Evolutionary conservation across 23 tunicate species (phyloP).

Genomic region (Oikopleura dioica): DNA sequence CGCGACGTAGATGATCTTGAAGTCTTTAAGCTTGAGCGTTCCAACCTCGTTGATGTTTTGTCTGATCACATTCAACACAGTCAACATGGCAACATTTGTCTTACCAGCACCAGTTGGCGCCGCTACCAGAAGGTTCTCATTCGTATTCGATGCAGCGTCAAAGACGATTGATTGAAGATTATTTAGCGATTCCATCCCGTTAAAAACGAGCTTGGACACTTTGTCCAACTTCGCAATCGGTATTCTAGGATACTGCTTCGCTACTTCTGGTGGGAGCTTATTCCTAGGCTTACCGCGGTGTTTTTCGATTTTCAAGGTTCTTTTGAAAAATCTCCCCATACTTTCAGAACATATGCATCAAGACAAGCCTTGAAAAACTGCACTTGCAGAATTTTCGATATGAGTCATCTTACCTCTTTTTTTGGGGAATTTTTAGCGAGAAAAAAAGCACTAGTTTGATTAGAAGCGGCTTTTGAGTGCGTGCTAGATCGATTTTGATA

Average conservation of each 20-base stretch:
- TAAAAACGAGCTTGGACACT: conserved; percentile 62
- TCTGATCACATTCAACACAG: conserved; percentile 40
- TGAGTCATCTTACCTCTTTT: no score
- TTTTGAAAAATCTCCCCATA: no score
- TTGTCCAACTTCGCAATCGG: conserved; percentile 1
- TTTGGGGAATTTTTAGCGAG: no score
- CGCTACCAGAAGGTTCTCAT: conserved; percentile 76
- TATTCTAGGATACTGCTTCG: neutral
- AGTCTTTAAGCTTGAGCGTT: conserved; percentile 43
- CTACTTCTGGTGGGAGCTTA: neutral
- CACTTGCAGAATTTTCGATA: no score
- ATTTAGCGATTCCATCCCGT: conserved; percentile 52
- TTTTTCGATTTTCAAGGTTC: no score
- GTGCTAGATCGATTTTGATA: no score
- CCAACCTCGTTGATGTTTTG: conserved; percentile 37
- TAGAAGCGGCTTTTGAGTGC: no score
- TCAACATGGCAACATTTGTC: conserved; percentile 97
- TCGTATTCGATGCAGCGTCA: conserved; percentile 52
- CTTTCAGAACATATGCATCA: no score
- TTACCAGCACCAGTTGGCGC: conserved; percentile 99
- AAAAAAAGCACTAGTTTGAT: no score
- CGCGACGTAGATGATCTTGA: conserved; percentile 91
- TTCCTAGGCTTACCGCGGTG: no score
- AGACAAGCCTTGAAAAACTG: no score
- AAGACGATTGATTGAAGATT: conserved; percentile 75